Conservation (phyloP, 2,888 invertebrate species). For the Brachyptera risi region DNA sequence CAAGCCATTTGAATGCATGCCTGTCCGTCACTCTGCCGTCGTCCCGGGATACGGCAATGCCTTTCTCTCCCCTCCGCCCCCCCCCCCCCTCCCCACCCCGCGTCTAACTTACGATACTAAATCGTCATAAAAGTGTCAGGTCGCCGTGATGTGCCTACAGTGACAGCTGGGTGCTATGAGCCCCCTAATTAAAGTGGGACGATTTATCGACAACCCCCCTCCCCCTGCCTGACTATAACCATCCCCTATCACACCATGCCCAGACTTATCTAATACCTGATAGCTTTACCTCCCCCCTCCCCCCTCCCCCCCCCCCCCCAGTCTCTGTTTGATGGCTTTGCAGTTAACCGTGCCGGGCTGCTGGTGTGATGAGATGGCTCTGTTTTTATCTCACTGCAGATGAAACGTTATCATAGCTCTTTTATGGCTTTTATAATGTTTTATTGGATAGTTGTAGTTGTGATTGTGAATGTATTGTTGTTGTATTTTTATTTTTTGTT, state of each 20-base stretch:
- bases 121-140: conserved; percentile 70
- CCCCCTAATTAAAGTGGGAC: conserved; percentile 46
- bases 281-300: not conserved
- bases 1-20: conserved; percentile 72
- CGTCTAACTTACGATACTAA: conserved; percentile 39
- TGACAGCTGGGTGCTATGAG: conserved; percentile 50
- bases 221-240: conserved; percentile 9
- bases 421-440: too few relatives aligned
- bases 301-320: not conserved
- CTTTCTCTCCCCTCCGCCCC: conserved; percentile 5
- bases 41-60: conserved; percentile 25
- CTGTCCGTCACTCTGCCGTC: conserved; percentile 63
- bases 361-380: too few relatives aligned
- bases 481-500: too few relatives aligned
- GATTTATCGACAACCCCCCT: conserved; percentile 45
- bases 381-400: too few relatives aligned
- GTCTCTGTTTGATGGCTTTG: not conserved
- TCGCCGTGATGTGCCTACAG: conserved; percentile 64
- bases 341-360: not conserved
- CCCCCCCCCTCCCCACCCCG: not conserved
- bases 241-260: conserved; percentile 19
- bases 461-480: too few relatives aligned
- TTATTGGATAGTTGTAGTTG: too few relatives aligned
- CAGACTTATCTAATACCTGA: conserved; percentile 22
- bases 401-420: too few relatives aligned